Evolutionary conservation across 2,888 invertebrate genomes (phyloP).

Genomic region (Harpagoxenus sublaevis): DNA sequence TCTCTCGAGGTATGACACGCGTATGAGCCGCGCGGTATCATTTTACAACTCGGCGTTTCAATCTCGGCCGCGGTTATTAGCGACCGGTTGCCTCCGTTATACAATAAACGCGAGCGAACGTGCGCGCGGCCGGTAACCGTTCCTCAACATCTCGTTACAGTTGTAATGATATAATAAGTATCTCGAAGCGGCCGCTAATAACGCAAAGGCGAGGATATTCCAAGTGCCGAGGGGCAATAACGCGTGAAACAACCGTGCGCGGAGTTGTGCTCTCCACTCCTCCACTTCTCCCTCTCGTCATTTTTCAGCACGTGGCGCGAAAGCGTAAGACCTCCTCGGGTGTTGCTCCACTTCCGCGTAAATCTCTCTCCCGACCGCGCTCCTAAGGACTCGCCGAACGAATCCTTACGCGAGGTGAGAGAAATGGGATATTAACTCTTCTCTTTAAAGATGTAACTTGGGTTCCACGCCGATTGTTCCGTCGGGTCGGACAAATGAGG

Average conservation of each 20-base stretch:
- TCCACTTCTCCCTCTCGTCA: background rate
- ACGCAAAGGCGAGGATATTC: conserved; percentile 36
- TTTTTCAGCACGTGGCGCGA: conserved; percentile 51
- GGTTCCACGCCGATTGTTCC: conserved; percentile 3
- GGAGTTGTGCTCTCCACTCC: background rate
- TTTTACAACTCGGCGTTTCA: conserved; percentile 35
- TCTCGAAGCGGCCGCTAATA: conserved; percentile 38
- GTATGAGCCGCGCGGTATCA: conserved; percentile 18
- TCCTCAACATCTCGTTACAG: conserved; percentile 53
- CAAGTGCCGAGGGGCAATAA: conserved; percentile 37
- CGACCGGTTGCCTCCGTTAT: conserved; percentile 33
- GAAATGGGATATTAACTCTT: conserved; percentile 26
- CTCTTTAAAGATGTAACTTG: background rate
- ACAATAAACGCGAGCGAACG: conserved; percentile 17
- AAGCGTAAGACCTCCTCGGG: conserved; percentile 26
- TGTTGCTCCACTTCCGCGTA: conserved; percentile 45
- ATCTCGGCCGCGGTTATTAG: conserved; percentile 34
- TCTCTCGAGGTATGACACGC: background rate
- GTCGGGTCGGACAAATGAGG: conserved; percentile 21
- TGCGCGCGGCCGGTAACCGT: conserved; percentile 26
- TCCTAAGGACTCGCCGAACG: conserved; percentile 52
- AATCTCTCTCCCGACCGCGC: conserved; percentile 47
- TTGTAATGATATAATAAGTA: conserved; percentile 57
- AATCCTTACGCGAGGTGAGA: conserved; percentile 41
- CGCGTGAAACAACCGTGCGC: conserved; percentile 37